Conservation (phyloP, 1,140 invertebrate species). For the Matsumurasca onukii region DNA sequence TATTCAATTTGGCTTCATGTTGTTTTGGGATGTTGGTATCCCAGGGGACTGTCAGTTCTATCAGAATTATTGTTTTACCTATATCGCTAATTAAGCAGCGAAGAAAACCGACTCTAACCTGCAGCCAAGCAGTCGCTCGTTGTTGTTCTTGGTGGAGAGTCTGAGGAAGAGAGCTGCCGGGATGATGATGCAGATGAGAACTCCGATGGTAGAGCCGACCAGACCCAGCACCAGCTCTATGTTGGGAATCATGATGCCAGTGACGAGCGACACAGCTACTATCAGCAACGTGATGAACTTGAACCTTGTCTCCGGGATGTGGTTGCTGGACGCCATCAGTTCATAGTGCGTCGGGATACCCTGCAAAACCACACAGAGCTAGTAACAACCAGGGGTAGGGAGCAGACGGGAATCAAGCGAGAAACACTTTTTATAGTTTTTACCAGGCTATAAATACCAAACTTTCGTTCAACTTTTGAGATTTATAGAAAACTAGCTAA, state of each 20-base stretch:
- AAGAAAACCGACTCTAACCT: too few species aligned
- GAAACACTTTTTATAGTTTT: neutral
- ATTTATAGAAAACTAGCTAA: too few species aligned
- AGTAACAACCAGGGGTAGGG: too few species aligned
- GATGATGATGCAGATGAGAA: conserved; percentile 91
- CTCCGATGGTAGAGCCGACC: conserved; percentile 92
- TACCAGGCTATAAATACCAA: too few species aligned
- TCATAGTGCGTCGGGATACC: conserved; percentile 50
- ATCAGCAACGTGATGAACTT: conserved; percentile 77
- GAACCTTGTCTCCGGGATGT: conserved; percentile 80
- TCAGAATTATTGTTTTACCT: too few species aligned
- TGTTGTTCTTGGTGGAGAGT: conserved; percentile 70
- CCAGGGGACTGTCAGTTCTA: too few species aligned
- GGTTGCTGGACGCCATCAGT: conserved; percentile 47
- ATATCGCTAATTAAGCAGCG: too few species aligned
- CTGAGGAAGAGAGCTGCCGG: conserved; percentile 77
- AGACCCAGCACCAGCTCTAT: conserved; percentile 92
- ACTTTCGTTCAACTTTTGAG: too few species aligned
- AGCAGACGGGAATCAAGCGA: neutral
- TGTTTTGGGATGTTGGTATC: too few species aligned
- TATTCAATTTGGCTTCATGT: too few species aligned
- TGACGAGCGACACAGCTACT: conserved; percentile 68
- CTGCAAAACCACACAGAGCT: too few species aligned
- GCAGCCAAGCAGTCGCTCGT: conserved; percentile 68
- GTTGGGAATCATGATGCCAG: conserved; percentile 78